phyloP scores from a whole-genome alignment of 1,140 invertebrate genomes.

The Drosophila repleta region DNA sequence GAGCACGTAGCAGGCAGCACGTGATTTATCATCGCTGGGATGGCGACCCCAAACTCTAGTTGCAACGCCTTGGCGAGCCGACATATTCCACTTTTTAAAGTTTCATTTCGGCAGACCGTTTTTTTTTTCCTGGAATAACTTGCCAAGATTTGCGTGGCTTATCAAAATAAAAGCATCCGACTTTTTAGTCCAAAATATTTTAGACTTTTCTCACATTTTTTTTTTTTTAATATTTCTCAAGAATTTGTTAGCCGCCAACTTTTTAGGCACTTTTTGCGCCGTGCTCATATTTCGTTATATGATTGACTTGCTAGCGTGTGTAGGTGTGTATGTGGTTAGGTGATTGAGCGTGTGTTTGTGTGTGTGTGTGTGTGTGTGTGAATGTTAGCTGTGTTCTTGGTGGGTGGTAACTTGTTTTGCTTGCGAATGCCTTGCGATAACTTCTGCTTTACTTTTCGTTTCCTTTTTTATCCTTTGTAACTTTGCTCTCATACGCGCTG shows the following conservation, averaged over 20 bases:
- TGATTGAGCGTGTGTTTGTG: neutral
- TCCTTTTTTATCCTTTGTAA: slow-evolving; percentile 2
- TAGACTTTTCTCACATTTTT: neutral
- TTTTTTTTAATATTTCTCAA: slow-evolving; percentile 1
- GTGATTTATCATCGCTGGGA: too few species aligned
- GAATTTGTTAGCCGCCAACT: neutral
- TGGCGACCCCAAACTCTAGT: too few species aligned
- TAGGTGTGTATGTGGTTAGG: slow-evolving; percentile 4
- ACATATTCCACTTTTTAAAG: neutral
- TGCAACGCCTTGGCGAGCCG: neutral
- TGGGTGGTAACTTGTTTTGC: neutral
- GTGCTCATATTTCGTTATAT: slow-evolving; percentile 31
- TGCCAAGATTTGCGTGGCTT: slow-evolving; percentile 5
- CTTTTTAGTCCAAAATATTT: slow-evolving; percentile 2
- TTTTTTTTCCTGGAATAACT: neutral
- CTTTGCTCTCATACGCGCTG: neutral
- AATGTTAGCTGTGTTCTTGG: neutral
- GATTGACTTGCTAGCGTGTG: slow-evolving; percentile 20
- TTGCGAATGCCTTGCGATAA: slow-evolving; percentile 1
- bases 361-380: slow-evolving; percentile 8
- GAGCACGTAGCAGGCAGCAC: too few species aligned
- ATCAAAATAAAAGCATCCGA: slow-evolving; percentile 2
- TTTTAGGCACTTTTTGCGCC: slow-evolving; percentile 13
- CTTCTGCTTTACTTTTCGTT: slow-evolving; percentile 10
- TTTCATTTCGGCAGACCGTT: slow-evolving; percentile 12